These are phyloP conservation scores for Paratilapia polleni DNA, from an alignment of 2,113 vertebrate genomes.

Conservation along the genomic window DNA sequence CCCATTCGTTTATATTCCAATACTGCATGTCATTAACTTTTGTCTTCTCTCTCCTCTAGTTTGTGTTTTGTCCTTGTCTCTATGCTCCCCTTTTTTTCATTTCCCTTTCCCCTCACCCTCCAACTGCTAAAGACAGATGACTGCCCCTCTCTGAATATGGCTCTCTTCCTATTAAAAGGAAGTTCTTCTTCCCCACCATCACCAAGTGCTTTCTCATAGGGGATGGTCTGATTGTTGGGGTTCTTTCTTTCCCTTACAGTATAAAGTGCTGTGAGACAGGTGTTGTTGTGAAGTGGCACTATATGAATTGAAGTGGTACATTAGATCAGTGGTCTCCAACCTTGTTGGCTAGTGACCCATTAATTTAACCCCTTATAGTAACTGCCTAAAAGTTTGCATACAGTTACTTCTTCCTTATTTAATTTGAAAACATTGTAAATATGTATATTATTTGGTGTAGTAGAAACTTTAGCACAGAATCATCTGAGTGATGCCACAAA, in stretches of 20 bases:
- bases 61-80: background rate
- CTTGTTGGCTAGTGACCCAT: no score
- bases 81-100: background rate
- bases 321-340: no score
- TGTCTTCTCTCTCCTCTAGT: rapidly evolving
- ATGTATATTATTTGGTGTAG: no score
- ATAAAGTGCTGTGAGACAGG: no score
- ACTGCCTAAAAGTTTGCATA: no score
- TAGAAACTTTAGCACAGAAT: no score
- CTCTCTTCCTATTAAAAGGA: background rate
- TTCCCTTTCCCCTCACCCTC: background rate
- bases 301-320: no score
- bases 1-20: background rate
- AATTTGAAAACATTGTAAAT: no score
- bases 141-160: background rate
- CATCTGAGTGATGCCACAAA: no score
- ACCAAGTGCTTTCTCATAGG: background rate
- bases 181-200: background rate
- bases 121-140: background rate
- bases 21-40: background rate
- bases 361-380: no score
- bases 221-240: background rate
- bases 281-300: no score
- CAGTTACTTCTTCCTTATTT: no score
- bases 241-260: background rate